These are phyloP conservation scores for Phycodurus eques DNA, from an alignment of 2,113 vertebrate species.

Conservation along the genomic window DNA sequence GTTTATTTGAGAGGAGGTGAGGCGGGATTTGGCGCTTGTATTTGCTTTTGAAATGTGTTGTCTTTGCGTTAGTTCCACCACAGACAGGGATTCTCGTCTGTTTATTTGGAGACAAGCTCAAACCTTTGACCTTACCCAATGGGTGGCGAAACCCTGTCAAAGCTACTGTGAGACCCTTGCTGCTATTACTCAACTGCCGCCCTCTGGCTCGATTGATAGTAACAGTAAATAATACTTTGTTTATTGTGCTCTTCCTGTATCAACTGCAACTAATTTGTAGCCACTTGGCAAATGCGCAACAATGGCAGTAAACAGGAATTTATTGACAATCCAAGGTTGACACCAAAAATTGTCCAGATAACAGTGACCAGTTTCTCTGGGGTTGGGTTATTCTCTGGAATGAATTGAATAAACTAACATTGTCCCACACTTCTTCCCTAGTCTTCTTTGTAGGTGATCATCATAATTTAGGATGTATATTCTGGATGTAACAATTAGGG, in stretches of 20 bases:
- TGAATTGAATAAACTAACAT: too few species aligned
- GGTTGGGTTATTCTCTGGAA: too few species aligned
- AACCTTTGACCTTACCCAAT: constrained; percentile 66
- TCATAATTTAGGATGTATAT: too few species aligned
- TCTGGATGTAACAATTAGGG: too few species aligned
- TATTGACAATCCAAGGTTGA: too few species aligned
- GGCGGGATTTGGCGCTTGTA: constrained; percentile 35
- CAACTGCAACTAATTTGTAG: neutral
- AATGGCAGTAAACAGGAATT: neutral
- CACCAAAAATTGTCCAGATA: too few species aligned
- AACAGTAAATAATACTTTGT: neutral
- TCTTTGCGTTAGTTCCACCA: constrained; percentile 58
- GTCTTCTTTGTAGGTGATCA: too few species aligned
- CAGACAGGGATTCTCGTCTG: constrained; percentile 51
- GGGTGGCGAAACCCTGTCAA: constrained; percentile 53
- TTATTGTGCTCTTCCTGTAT: neutral
- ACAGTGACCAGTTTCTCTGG: too few species aligned
- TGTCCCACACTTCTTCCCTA: too few species aligned
- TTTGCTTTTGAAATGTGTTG: constrained; percentile 64
- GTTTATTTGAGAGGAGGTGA: constrained; percentile 62
- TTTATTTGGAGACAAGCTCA: constrained; percentile 69
- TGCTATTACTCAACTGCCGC: constrained; percentile 19
- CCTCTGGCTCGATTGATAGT: constrained; percentile 22
- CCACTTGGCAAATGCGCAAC: neutral
- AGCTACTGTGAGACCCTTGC: constrained; percentile 51